phyloP scores from a whole-genome alignment of 2,888 invertebrate genomes.

The Tolmerus cingulatus region DNA sequence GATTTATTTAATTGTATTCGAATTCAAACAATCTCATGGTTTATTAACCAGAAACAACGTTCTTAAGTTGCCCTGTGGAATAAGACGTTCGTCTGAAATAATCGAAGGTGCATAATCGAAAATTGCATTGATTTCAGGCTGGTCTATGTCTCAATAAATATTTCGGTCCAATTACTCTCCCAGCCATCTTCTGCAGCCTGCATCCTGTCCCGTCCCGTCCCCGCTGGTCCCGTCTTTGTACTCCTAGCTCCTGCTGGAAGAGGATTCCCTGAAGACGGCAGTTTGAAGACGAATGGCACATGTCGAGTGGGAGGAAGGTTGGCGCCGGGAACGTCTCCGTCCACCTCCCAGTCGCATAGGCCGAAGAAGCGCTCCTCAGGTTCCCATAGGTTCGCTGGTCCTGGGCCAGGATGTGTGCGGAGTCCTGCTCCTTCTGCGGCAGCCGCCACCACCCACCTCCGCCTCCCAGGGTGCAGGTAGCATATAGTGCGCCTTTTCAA shows the following conservation, averaged over 20 bases:
- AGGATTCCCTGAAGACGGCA: constrained; percentile 3
- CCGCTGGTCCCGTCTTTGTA: neutral
- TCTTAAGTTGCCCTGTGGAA: neutral
- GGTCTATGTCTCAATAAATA: neutral
- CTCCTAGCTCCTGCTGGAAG: neutral
- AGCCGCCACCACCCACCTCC: neutral
- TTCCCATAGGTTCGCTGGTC: neutral
- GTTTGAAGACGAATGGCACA: neutral
- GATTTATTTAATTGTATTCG: too few relatives aligned
- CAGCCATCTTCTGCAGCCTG: neutral
- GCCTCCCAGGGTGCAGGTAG: neutral
- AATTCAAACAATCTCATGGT: too few relatives aligned
- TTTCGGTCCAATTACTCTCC: neutral
- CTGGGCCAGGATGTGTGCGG: neutral
- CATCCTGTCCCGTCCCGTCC: neutral
- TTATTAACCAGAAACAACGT: too few relatives aligned
- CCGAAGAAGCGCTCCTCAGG: neutral
- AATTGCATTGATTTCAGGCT: neutral
- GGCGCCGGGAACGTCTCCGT: neutral
- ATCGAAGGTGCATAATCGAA: neutral
- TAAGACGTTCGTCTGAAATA: neutral
- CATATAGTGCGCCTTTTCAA: neutral
- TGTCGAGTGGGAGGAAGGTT: neutral
- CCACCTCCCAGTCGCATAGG: neutral
- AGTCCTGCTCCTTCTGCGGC: neutral